phyloP scores from a whole-genome alignment of 2,888 invertebrate genomes.

The Liopterus haemorrhoidalis region DNA sequence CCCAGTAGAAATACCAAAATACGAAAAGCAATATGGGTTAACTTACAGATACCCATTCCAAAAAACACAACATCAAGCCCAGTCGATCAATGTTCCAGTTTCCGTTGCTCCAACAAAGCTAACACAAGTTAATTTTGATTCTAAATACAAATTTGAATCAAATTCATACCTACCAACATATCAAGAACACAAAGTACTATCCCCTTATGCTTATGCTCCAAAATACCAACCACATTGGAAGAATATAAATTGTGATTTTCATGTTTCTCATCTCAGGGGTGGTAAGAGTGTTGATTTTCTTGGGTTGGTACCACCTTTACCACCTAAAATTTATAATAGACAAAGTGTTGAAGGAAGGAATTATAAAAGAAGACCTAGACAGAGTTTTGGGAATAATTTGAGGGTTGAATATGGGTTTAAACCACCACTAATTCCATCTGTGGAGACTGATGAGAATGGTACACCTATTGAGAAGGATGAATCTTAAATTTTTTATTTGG shows the following conservation, averaged over 20 bases:
- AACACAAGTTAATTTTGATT: slow-evolving; percentile 17
- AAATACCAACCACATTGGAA: slow-evolving; percentile 22
- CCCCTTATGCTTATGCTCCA: slow-evolving; percentile 25
- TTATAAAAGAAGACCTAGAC: slow-evolving; percentile 39
- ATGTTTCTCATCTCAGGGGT: slow-evolving; percentile 11
- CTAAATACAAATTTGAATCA: too few relatives aligned
- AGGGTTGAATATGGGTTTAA: slow-evolving; percentile 78
- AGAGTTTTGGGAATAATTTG: slow-evolving; percentile 56
- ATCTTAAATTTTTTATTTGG: neutral
- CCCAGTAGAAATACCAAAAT: slow-evolving; percentile 31
- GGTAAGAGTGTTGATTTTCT: slow-evolving; percentile 40
- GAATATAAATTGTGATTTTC: slow-evolving; percentile 16
- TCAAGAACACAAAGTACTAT: slow-evolving; percentile 11
- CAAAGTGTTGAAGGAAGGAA: slow-evolving; percentile 8
- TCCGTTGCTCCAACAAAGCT: too few relatives aligned
- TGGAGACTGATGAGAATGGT: slow-evolving; percentile 71
- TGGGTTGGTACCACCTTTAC: slow-evolving; percentile 51
- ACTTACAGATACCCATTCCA: slow-evolving; percentile 33
- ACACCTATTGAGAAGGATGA: slow-evolving; percentile 50
- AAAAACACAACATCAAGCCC: slow-evolving; percentile 28
- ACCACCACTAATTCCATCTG: slow-evolving; percentile 73
- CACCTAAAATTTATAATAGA: slow-evolving; percentile 38
- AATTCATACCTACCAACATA: slow-evolving; percentile 31
- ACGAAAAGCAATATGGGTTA: slow-evolving; percentile 28
- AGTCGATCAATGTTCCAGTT: slow-evolving; percentile 21